Evolutionary conservation across 2,888 invertebrate genomes (phyloP).

Genomic region (Lasioglossum vierecki): DNA sequence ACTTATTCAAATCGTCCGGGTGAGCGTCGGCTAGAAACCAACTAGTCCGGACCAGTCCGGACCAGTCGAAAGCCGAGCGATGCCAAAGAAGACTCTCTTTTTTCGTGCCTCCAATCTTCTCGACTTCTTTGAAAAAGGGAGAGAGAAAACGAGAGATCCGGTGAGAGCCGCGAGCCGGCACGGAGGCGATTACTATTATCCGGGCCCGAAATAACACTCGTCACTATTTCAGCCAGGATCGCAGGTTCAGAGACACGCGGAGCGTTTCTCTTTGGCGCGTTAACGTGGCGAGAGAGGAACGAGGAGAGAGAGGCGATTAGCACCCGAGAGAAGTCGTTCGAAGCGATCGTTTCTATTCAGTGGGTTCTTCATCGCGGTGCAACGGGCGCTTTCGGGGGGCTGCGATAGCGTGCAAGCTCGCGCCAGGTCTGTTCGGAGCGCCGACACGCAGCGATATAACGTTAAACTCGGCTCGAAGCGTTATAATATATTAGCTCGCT

Average conservation of each 20-base stretch:
- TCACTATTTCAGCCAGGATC: conserved; percentile 9
- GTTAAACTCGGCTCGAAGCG: conserved; percentile 41
- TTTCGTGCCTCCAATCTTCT: conserved; percentile 18
- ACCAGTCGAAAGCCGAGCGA: neutral
- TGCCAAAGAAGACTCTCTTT: neutral
- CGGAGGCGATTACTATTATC: conserved; percentile 42
- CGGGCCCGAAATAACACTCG: conserved; percentile 32
- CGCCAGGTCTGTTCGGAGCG: neutral
- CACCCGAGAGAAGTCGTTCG: conserved; percentile 23
- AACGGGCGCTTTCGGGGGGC: neutral
- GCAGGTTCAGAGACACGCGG: neutral
- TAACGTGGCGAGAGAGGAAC: neutral
- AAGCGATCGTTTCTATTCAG: conserved; percentile 13
- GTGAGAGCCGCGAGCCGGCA: conserved; percentile 11
- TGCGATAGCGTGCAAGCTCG: conserved; percentile 24
- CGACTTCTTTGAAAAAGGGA: conserved; percentile 25
- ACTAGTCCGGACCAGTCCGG: neutral
- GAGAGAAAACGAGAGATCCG: neutral
- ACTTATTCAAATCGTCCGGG: conserved; percentile 77
- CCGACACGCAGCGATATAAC: conserved; percentile 21
- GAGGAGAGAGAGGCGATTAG: neutral
- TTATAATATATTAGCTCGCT: conserved; percentile 51
- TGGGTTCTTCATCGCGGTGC: conserved; percentile 1
- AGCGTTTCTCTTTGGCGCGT: neutral
- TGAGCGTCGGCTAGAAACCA: conserved; percentile 6